phyloP scores from a whole-genome alignment of 2,888 invertebrate species.

The Trichogramma evanescens region DNA sequence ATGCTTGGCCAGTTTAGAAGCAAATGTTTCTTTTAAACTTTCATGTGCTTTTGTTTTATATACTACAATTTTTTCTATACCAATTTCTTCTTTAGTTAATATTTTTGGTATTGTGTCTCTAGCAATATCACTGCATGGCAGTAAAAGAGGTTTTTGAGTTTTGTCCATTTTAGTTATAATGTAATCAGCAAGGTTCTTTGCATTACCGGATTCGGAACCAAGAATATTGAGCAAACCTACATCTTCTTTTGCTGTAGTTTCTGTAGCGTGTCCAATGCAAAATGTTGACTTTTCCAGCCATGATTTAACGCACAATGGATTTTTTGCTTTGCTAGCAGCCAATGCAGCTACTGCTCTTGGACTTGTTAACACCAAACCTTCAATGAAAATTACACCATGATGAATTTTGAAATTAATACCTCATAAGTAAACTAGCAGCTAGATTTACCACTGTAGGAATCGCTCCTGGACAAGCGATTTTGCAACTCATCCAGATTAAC shows the following conservation, averaged over 20 bases:
- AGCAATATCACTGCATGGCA: constrained; percentile 43
- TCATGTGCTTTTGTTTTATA: constrained; percentile 37
- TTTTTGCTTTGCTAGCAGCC: constrained; percentile 20
- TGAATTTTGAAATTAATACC: neutral
- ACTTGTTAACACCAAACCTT: constrained; percentile 43
- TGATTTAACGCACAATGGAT: constrained; percentile 21
- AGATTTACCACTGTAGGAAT: constrained; percentile 35
- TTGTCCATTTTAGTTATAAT: constrained; percentile 23
- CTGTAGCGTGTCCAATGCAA: constrained; percentile 41
- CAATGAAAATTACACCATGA: constrained; percentile 5
- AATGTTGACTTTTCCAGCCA: constrained; percentile 36
- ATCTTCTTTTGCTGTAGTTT: constrained; percentile 28
- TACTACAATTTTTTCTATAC: constrained; percentile 31
- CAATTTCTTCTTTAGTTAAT: constrained; percentile 27
- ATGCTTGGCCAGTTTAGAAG: constrained; percentile 21
- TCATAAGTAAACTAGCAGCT: neutral
- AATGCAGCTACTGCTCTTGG: constrained; percentile 39
- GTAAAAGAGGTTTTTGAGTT: constrained; percentile 30
- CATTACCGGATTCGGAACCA: constrained; percentile 38
- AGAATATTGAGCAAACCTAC: constrained; percentile 32
- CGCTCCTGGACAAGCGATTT: constrained; percentile 25
- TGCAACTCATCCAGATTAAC: constrained; percentile 31
- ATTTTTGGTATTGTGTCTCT: constrained; percentile 35
- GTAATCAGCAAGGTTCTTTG: constrained; percentile 36
- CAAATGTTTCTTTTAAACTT: constrained; percentile 31